Conservation (phyloP, 2,797 vertebrate species). For the Microcaecilia unicolor region DNA sequence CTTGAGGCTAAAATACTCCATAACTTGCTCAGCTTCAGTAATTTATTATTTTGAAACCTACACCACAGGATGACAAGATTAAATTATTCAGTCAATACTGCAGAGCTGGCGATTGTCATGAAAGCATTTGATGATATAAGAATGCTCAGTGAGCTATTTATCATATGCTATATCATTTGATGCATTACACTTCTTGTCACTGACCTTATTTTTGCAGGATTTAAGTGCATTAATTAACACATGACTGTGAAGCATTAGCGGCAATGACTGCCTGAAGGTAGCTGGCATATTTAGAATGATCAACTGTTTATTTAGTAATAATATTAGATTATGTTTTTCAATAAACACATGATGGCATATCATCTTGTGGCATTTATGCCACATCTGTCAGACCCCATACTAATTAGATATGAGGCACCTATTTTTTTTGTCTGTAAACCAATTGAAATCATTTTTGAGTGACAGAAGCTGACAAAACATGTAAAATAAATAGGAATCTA, state of each 20-base stretch:
- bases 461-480: no score
- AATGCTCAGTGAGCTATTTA: conserved; percentile 21
- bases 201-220: conserved; percentile 5
- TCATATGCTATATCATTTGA: conserved; percentile 26
- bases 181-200: conserved; percentile 14
- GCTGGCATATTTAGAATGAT: conserved; percentile 12
- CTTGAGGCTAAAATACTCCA: conserved; percentile 26
- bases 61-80: conserved; percentile 35
- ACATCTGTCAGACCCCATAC: no score
- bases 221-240: conserved; percentile 36
- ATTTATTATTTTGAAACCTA: conserved; percentile 48
- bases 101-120: conserved; percentile 32
- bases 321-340: background rate
- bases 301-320: conserved; percentile 3
- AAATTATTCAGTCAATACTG: conserved; percentile 42
- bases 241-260: conserved; percentile 13
- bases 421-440: no score
- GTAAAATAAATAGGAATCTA: no score
- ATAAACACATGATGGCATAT: background rate
- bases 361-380: no score
- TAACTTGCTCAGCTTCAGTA: conserved; percentile 26
- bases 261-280: conserved; percentile 1
- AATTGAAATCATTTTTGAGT: no score
- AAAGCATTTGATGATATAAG: conserved; percentile 36
- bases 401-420: no score